Conservation (phyloP, 2,797 vertebrate genomes). For the Sebastes oblongus region DNA sequence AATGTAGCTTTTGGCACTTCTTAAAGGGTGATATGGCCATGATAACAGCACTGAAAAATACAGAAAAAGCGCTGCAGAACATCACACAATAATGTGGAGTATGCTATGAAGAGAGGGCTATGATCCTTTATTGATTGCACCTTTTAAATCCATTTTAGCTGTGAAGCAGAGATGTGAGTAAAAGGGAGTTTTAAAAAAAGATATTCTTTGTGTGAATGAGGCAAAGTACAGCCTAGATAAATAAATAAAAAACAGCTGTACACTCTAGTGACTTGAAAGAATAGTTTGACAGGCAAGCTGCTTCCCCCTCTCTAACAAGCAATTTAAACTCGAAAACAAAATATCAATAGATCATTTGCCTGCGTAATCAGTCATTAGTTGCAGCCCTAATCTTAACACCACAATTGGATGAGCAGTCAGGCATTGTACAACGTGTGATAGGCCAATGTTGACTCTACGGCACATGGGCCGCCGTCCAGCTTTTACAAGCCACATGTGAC, state of each 20-base stretch:
- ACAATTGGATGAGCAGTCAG: conserved; percentile 15
- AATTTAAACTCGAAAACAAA: neutral
- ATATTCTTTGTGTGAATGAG: neutral
- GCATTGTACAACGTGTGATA: neutral
- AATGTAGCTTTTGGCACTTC: conserved; percentile 8
- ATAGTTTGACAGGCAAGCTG: neutral
- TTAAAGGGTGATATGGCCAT: neutral
- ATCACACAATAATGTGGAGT: neutral
- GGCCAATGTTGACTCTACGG: conserved; percentile 29
- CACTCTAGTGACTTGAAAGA: neutral
- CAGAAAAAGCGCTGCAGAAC: neutral
- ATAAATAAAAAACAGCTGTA: neutral
- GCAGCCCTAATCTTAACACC: conserved; percentile 14
- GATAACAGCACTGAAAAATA: neutral
- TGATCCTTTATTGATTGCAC: neutral
- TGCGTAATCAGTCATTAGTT: neutral
- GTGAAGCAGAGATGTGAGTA: neutral
- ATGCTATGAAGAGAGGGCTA: neutral
- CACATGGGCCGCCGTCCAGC: conserved; percentile 49
- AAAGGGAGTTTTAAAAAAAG: neutral
- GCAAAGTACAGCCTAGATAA: neutral
- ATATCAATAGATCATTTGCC: neutral
- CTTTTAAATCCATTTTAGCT: conserved; percentile 21
- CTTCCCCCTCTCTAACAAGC: neutral
- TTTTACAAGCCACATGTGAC: conserved; percentile 45